Percentiles rank a stretch among this genome's conserved stretches.
Evolutionary conservation across 1,140 invertebrate species (phyloP).

Genomic region (Drosophila carrolli): DNA sequence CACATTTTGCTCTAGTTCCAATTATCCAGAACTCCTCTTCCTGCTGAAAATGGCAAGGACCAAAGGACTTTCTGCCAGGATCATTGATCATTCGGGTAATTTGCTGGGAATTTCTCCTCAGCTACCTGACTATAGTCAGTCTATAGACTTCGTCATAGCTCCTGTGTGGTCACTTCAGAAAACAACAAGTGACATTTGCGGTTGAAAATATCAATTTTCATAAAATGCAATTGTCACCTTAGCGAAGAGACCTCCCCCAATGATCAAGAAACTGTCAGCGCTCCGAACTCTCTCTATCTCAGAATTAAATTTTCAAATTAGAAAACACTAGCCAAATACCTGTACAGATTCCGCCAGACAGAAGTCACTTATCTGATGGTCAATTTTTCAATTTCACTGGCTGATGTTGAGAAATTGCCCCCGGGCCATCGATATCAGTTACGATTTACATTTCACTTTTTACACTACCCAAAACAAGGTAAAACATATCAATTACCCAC

Average conservation of each 20-base stretch:
- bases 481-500: conserved; percentile 78
- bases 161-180: conserved; percentile 63
- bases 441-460: conserved; percentile 76
- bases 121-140: conserved; percentile 66
- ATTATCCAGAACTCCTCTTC: conserved; percentile 66
- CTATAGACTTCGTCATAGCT: not conserved
- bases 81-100: conserved; percentile 66
- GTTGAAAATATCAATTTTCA: conserved; percentile 73
- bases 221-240: conserved; percentile 76
- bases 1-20: conserved; percentile 69
- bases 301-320: conserved; percentile 42
- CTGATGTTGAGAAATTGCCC: conserved; percentile 73
- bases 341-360: conserved; percentile 10
- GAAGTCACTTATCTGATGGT: conserved; percentile 64
- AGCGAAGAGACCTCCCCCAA: conserved; percentile 30
- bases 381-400: conserved; percentile 77
- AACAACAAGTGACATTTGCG: conserved; percentile 45
- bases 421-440: conserved; percentile 60
- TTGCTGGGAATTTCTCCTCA: conserved; percentile 34
- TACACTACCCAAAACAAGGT: conserved; percentile 44
- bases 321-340: conserved; percentile 4
- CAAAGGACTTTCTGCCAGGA: conserved; percentile 18
- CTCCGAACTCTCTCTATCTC: not conserved
- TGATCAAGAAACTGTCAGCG: conserved; percentile 60
- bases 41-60: conserved; percentile 47